Percentiles rank a stretch among this genome's conserved stretches.
Evolutionary conservation across 2,797 vertebrate species (phyloP).

Genomic region (Craterocephalus amniculus): DNA sequence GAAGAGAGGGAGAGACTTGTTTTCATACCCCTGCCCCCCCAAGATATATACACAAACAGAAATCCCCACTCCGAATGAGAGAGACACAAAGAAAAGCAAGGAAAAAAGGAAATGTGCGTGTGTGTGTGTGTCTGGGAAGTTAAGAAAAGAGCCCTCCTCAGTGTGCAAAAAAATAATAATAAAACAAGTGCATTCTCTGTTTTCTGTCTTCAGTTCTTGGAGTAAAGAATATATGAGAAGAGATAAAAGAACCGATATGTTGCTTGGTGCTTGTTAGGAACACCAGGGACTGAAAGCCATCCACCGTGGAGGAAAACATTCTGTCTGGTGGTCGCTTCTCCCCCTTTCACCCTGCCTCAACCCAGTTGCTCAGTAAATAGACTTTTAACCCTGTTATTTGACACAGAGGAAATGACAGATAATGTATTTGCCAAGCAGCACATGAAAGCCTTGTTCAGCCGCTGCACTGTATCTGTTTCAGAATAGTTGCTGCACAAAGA

Average conservation of each 20-base stretch:
- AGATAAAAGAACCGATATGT: slow-evolving; percentile 73
- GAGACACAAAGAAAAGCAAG: slow-evolving; percentile 18
- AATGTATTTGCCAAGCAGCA: slow-evolving; percentile 63
- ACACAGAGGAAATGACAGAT: slow-evolving; percentile 68
- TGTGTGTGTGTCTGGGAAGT: slow-evolving; percentile 42
- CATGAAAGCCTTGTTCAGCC: slow-evolving; percentile 59
- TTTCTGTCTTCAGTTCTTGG: slow-evolving; percentile 61
- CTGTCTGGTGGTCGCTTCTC: slow-evolving; percentile 60
- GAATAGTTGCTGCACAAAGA: slow-evolving; percentile 27
- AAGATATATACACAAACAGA: slow-evolving; percentile 47
- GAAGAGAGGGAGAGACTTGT: slow-evolving; percentile 73
- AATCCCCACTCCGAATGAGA: slow-evolving; percentile 47
- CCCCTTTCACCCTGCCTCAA: slow-evolving; percentile 47
- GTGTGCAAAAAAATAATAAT: slow-evolving; percentile 50
- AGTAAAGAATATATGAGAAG: slow-evolving; percentile 61
- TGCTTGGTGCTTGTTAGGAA: slow-evolving; percentile 58
- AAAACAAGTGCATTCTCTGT: slow-evolving; percentile 54
- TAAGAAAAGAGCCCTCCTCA: slow-evolving; percentile 56
- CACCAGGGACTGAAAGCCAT: slow-evolving; percentile 61
- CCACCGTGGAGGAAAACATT: slow-evolving; percentile 62
- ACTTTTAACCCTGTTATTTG: slow-evolving; percentile 74
- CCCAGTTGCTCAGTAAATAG: slow-evolving; percentile 61
- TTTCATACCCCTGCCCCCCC: slow-evolving; percentile 74
- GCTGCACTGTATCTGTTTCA: slow-evolving; percentile 45
- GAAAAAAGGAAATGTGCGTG: slow-evolving; percentile 19